Conservation (phyloP, 2,888 invertebrate species). For the Eretmocerus hayati region DNA sequence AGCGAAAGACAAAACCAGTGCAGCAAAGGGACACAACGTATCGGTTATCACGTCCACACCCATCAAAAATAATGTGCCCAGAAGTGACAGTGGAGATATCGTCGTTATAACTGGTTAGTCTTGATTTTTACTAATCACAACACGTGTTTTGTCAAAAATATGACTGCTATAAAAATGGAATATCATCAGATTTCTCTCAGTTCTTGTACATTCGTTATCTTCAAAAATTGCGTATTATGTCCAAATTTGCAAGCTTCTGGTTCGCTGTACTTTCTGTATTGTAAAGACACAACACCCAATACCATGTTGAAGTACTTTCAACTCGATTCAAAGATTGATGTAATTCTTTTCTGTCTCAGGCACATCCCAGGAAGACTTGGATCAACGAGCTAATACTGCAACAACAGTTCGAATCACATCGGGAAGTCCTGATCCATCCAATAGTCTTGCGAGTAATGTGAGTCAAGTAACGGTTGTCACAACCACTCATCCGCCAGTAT, state of each 20-base stretch:
- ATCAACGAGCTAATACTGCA: conserved; percentile 47
- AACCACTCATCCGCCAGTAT: conserved; percentile 74
- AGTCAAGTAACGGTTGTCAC: conserved; percentile 79
- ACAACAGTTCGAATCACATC: conserved; percentile 50
- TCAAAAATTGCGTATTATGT: not conserved
- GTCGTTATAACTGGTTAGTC: conserved; percentile 42
- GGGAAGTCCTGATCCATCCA: conserved; percentile 57
- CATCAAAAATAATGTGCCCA: conserved; percentile 34
- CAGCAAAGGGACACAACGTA: conserved; percentile 38
- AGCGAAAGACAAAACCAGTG: conserved; percentile 27
- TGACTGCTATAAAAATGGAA: not conserved
- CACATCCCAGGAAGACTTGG: conserved; percentile 34
- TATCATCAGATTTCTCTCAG: not conserved
- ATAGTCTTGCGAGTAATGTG: conserved; percentile 67
- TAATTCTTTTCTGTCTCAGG: conserved; percentile 24
- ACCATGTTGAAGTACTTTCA: not conserved
- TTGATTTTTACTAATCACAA: too few species aligned
- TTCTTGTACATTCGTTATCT: not conserved
- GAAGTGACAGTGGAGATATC: conserved; percentile 37
- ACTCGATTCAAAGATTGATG: not conserved
- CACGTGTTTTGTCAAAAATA: too few species aligned
- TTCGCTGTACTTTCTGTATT: too few species aligned
- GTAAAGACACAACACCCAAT: too few species aligned
- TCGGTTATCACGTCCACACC: conserved; percentile 44
- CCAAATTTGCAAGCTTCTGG: too few species aligned